Evolutionary conservation across 2,888 invertebrate genomes (phyloP).

Genomic region (Melipona bicolor): DNA sequence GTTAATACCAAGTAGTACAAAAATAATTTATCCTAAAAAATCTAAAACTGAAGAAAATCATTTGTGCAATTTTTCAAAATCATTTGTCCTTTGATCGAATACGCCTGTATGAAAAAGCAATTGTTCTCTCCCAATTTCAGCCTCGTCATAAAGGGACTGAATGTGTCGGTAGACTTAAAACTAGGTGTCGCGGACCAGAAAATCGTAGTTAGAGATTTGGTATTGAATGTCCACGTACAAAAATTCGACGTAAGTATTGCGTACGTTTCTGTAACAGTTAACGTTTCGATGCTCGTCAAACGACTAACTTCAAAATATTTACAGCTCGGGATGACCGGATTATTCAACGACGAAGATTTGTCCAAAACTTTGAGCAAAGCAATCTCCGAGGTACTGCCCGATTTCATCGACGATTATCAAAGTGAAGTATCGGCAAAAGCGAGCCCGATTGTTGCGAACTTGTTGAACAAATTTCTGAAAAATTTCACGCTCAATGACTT

Average conservation of each 20-base stretch:
- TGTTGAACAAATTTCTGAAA: constrained; percentile 56
- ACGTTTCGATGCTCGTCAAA: background rate
- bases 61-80: too few species aligned
- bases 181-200: background rate
- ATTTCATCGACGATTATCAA: constrained; percentile 69
- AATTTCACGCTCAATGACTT: constrained; percentile 55
- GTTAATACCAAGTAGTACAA: too few species aligned
- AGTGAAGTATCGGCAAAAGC: constrained; percentile 26
- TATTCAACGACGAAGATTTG: constrained; percentile 67
- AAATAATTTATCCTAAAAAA: too few species aligned
- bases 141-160: background rate
- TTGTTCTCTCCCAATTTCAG: constrained; percentile 32
- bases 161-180: background rate
- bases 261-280: accelerated
- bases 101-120: too few species aligned
- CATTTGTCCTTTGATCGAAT: too few species aligned
- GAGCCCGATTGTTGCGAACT: constrained; percentile 2
- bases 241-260: constrained; percentile 56
- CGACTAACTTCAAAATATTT: background rate
- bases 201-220: constrained; percentile 30
- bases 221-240: constrained; percentile 23
- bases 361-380: constrained; percentile 67
- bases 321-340: constrained; percentile 66
- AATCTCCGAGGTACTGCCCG: constrained; percentile 66
- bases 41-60: too few species aligned